Base-by-base conservation (phyloP, 2,888 invertebrate genomes). In the Myopa testacea region DNA sequence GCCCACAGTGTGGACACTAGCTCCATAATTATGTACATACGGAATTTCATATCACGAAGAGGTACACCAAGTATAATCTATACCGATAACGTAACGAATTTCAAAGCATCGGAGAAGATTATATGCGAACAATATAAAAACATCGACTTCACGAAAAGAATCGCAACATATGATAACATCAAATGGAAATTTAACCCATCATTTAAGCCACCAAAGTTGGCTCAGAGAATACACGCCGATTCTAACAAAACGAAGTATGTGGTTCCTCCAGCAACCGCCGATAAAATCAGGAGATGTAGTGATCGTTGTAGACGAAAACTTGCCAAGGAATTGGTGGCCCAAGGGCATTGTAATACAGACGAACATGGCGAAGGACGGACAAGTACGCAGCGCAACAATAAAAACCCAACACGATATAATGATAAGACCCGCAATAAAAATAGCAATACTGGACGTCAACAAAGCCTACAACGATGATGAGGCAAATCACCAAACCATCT, bases 161-260 rank as follows among this genome's bases (percentile, higher is more conserved):
- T 40, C 19, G 14, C 62, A 10, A 75, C 55, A 60, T 72, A 62
- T 38, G 78, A 81, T 37, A 65, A 72, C 16, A 76, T 82, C 7
- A 82, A 79, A 72, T 82, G 82, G 76, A 77, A 78, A n/a, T 78
- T 78, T 45, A 78, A 78, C 52, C 81, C 81, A 3, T 83, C 82
- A 19, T 79, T 78, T n/a, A n/a, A 0, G 72, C 81, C 7, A 82
- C 81, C 5, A 78, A 80, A 34, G 79, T 80, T 78, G 81, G 80
- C 10, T 80, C 79, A 4, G 52, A 80, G 8, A 79, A 80, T 80
- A 82, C 72, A 67, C 55, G 4, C 80, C 81, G 16, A 60, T 60
- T 19, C 16, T 60, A 14, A 60, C n/a, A 14, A 60, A 19, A 5
- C 7, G n/a, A 26, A 79, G 60, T 74, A 60, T 10, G 16, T 60